Percentiles rank a stretch among this genome's conserved stretches.
These are phyloP conservation scores for Spodoptera littoralis DNA, from an alignment of 2,888 invertebrate species.

Conservation along the genomic window DNA sequence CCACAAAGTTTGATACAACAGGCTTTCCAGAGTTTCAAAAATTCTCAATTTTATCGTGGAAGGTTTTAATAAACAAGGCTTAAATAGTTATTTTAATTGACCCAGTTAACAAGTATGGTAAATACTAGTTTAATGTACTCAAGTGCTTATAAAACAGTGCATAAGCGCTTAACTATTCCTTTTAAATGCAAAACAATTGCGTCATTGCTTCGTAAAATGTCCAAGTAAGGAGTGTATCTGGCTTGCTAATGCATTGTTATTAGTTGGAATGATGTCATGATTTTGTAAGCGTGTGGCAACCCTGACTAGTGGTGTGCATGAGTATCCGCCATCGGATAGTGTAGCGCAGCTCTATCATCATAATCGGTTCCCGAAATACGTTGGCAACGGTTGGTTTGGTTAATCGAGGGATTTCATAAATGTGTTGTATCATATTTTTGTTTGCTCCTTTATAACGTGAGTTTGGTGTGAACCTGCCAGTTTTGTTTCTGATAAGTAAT, in stretches of 20 bases:
- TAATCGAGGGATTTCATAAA: conserved; percentile 12
- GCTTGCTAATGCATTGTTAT: conserved; percentile 30
- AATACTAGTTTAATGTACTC: not conserved
- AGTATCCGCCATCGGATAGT: conserved; percentile 28
- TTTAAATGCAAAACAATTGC: conserved; percentile 28
- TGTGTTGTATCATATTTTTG: conserved; percentile 1
- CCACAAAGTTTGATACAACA: too few relatives aligned
- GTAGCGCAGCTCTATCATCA: conserved; percentile 24
- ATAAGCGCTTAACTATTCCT: conserved; percentile 13
- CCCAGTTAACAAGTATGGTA: not conserved
- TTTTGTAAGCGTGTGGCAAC: conserved; percentile 25
- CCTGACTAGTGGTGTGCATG: conserved; percentile 36
- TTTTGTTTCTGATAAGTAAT: too few relatives aligned
- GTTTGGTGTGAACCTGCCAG: too few relatives aligned
- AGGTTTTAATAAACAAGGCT: too few relatives aligned
- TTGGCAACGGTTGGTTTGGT: conserved; percentile 9
- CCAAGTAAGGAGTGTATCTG: conserved; percentile 14
- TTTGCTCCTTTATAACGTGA: too few relatives aligned
- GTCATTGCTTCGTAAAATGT: conserved; percentile 9
- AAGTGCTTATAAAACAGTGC: not conserved
- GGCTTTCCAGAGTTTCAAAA: too few relatives aligned
- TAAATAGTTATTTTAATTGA: too few relatives aligned
- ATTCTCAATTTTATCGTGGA: too few relatives aligned
- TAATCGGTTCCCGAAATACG: conserved; percentile 37
- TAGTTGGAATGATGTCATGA: conserved; percentile 15